Base-by-base conservation (phyloP, 2,113 vertebrate genomes). In the Eulemur rufifrons region DNA sequence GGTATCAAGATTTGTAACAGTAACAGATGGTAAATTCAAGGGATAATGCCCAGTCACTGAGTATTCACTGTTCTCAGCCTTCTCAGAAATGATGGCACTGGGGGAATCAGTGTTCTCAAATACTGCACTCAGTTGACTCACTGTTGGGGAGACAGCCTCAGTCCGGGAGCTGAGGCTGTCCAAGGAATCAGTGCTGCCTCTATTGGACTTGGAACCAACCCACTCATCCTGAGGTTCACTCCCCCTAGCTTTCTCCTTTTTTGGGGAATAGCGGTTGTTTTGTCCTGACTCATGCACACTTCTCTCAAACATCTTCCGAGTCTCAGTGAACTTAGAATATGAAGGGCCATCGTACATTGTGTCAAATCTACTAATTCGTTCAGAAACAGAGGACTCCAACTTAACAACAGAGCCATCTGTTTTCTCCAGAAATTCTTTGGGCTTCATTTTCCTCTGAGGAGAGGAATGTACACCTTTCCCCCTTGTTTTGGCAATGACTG, bases 61-160 rank as follows among this genome's bases (percentile, higher is more conserved):
- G 97, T 97, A 99, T 87, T 96, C 99, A 0, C 21, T 98, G 95
- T 95, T 98, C 66, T 99, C 98, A 0, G 98, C 98, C 96, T 98
- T 99, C 92, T 99, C 97, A 4, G 97, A 64, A 32, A 34, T 78
- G 20, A 71, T 68, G 86, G 92, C 90, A 6, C 96, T 98, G 29
- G 98, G 98, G 14, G 99, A 98, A 89, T 99, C 99, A 0, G 98
- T 98, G 71, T 99, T 99, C 98, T 99, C 99, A 96, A 99, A 99
- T 18, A 99, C 99, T 18, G 99, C 99, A 0, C 99, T 99, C 96
- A 99, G 99, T 98, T 99, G 99, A 97, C 99, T 99, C 97, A 99
- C 99, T 0, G 99, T 99, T 8, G 99, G 99, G 69, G 99, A 99
- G 69, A 99, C 99, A 0, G 99, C 99, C 96, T 99, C 99, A 0